These are phyloP conservation scores for Spinus pinus DNA, from an alignment of 2,797 vertebrate species.

Conservation along the genomic window DNA sequence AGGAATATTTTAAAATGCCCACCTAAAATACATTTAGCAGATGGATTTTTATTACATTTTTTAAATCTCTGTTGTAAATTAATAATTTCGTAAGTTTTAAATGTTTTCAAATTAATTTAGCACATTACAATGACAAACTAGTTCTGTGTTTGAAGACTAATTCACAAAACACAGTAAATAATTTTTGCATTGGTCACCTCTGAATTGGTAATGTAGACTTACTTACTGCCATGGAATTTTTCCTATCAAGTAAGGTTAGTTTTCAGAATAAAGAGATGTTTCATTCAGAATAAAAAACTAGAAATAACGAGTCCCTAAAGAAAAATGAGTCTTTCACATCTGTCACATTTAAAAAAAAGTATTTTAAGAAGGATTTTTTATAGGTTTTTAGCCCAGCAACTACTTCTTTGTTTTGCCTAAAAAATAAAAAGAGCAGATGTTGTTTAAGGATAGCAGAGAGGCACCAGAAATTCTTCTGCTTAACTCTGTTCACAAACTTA, in stretches of 20 bases:
- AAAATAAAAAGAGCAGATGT: not conserved
- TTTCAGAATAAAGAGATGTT: not conserved
- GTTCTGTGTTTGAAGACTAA: not conserved
- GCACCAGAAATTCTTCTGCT: not conserved
- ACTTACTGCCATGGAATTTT: not conserved
- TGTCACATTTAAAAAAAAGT: not conserved
- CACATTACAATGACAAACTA: not conserved
- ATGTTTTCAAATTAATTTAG: not conserved
- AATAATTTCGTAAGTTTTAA: not conserved
- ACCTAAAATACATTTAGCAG: not conserved
- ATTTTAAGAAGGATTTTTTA: not conserved
- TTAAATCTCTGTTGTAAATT: not conserved
- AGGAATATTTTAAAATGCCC: not conserved
- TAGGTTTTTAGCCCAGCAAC: not conserved
- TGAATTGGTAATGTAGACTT: not conserved
- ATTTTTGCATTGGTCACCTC: not conserved
- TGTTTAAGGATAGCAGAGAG: not conserved
- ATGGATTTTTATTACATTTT: not conserved
- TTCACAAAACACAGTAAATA: not conserved
- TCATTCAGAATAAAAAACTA: not conserved
- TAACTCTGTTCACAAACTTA: not conserved
- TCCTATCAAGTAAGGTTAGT: not conserved
- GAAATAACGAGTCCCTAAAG: not conserved
- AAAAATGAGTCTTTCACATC: not conserved
- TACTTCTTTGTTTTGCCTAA: not conserved